Percentiles rank a stretch among this genome's conserved stretches.
These are phyloP conservation scores for Cantharis lateralis DNA, from an alignment of 2,888 invertebrate species.

Conservation along the genomic window DNA sequence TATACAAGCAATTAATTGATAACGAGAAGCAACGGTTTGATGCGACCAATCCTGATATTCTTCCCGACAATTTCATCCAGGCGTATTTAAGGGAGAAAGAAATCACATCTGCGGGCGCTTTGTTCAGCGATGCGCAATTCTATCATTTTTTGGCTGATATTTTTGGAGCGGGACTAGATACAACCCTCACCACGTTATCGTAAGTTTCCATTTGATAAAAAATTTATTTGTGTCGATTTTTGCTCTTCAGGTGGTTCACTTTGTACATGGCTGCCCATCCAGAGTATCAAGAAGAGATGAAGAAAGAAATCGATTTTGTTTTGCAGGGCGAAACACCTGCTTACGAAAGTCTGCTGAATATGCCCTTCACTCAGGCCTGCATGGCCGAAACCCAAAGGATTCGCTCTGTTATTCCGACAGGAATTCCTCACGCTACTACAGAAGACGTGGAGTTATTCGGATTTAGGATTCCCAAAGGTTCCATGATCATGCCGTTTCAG, in stretches of 20 bases:
- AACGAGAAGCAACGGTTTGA: constrained; percentile 47
- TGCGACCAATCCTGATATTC: constrained; percentile 14
- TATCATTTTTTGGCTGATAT: constrained; percentile 78
- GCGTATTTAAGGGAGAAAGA: constrained; percentile 63
- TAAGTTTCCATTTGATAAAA: constrained; percentile 25
- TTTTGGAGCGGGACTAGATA: constrained; percentile 86
- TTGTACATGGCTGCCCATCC: constrained; percentile 75
- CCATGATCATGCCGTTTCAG: constrained; percentile 78
- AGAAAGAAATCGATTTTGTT: constrained; percentile 59
- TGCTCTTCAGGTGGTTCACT: constrained; percentile 68
- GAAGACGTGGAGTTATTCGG: constrained; percentile 56
- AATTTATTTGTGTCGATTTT: neutral
- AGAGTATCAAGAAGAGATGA: constrained; percentile 64
- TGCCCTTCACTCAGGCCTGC: constrained; percentile 73
- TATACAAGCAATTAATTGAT: constrained; percentile 71
- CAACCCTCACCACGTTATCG: constrained; percentile 76
- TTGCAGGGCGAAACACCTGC: constrained; percentile 50
- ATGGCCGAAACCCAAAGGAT: constrained; percentile 80
- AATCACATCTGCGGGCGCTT: constrained; percentile 52
- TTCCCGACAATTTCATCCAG: constrained; percentile 59
- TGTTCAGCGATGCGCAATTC: constrained; percentile 70
- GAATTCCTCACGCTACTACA: constrained; percentile 80
- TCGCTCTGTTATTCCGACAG: constrained; percentile 78
- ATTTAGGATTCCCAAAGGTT: constrained; percentile 69
- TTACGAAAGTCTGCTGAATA: constrained; percentile 60